Conservation (phyloP, 2,113 vertebrate genomes). For the Pseudopipra pipra region DNA sequence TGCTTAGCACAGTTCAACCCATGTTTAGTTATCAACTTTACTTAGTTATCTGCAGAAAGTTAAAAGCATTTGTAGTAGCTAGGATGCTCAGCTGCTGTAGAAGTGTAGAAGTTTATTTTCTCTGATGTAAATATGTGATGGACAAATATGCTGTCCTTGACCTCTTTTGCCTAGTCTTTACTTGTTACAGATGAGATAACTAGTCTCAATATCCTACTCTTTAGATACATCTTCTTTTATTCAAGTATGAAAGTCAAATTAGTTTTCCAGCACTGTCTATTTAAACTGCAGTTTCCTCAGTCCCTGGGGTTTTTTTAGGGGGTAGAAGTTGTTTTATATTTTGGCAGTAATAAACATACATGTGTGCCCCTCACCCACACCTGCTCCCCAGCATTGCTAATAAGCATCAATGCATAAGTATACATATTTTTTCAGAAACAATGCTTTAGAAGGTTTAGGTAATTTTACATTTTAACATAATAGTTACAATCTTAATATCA, state of each 20-base stretch:
- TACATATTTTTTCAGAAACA: neutral
- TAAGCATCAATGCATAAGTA: neutral
- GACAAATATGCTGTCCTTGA: neutral
- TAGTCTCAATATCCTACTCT: neutral
- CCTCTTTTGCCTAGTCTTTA: neutral
- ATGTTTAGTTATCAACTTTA: neutral
- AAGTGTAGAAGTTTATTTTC: neutral
- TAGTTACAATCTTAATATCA: neutral
- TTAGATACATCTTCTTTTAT: neutral
- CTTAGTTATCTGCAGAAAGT: neutral
- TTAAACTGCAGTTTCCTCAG: neutral
- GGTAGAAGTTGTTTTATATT: neutral
- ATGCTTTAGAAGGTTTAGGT: neutral
- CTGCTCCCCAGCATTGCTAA: neutral
- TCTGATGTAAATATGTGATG: neutral
- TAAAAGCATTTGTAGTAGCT: neutral
- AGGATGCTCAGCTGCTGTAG: neutral
- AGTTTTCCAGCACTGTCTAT: neutral
- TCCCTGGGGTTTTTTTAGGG: neutral
- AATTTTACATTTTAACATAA: neutral
- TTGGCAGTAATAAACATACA: neutral
- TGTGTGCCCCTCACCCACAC: accelerated
- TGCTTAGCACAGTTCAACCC: neutral
- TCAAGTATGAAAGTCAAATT: neutral
- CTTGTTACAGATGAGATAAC: neutral